Percentiles rank a stretch among this genome's conserved stretches.
phyloP scores from a whole-genome alignment of 2,797 vertebrate genomes.

The Ceyx erithaca region DNA sequence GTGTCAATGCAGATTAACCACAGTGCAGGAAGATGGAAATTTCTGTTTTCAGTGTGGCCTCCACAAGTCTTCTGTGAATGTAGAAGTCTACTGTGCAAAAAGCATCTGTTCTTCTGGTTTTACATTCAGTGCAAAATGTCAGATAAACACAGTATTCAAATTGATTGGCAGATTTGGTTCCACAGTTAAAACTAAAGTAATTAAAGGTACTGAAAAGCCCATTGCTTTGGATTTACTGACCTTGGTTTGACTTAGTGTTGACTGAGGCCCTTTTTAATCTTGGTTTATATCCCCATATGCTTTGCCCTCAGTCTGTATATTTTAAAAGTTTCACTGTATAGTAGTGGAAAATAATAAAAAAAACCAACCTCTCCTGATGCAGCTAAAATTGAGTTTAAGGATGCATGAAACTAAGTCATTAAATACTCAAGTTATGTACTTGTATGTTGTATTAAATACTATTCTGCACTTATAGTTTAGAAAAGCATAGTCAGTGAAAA shows the following conservation, averaged over 20 bases:
- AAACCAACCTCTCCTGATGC: background rate
- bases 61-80: background rate
- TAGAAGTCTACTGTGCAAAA: background rate
- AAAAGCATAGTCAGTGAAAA: background rate
- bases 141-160: background rate
- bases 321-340: background rate
- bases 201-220: conserved; percentile 3
- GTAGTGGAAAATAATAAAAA: background rate
- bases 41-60: background rate
- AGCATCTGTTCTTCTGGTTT: background rate
- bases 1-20: background rate
- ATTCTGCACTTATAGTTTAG: background rate
- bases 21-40: background rate
- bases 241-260: background rate
- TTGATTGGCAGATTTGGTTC: background rate
- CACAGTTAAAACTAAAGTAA: conserved; percentile 8
- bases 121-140: background rate
- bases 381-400: background rate
- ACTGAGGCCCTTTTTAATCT: background rate
- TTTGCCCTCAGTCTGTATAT: background rate
- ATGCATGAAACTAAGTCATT: background rate
- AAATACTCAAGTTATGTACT: background rate
- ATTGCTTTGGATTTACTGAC: conserved; percentile 25
- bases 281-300: background rate
- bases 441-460: background rate